Percentiles rank a stretch among this genome's conserved stretches.
Evolutionary conservation across 2,888 invertebrate genomes (phyloP).

Genomic region (Abrostola triplasia): DNA sequence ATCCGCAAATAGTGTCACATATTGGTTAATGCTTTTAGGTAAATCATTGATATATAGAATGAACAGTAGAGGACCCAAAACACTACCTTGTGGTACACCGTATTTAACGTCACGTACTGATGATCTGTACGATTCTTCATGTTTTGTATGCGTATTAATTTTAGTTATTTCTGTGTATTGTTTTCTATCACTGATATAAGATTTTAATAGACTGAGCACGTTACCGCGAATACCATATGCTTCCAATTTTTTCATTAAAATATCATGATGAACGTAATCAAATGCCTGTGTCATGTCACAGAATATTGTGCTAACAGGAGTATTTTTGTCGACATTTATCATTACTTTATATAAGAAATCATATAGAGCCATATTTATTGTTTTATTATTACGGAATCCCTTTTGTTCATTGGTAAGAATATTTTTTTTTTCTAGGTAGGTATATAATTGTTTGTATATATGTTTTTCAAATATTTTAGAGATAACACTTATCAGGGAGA

Average conservation of each 20-base stretch:
- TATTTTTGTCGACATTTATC: no score
- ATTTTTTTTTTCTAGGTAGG: background rate
- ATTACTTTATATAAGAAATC: background rate
- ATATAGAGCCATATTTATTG: slow-evolving; percentile 11
- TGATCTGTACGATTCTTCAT: background rate
- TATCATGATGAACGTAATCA: slow-evolving; percentile 3
- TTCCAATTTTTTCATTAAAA: background rate
- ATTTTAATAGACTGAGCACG: background rate
- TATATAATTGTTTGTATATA: background rate
- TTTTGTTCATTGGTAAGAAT: slow-evolving; percentile 6
- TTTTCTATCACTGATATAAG: background rate
- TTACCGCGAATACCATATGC: slow-evolving; percentile 6
- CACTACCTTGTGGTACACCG: slow-evolving; percentile 7
- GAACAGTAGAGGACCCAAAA: slow-evolving; percentile 7
- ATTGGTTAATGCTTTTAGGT: background rate
- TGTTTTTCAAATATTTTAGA: slow-evolving; percentile 3
- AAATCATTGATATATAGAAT: slow-evolving; percentile 11
- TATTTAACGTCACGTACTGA: background rate
- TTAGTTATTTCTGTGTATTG: slow-evolving; percentile 1
- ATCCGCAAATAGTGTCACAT: slow-evolving; percentile 10
- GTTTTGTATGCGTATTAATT: background rate
- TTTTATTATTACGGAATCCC: slow-evolving; percentile 4
- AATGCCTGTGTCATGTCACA: slow-evolving; percentile 5
- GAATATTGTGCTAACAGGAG: background rate
- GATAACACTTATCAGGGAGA: background rate